These are phyloP conservation scores for Ptilorrhoa leucosticta DNA, from an alignment of 2,113 vertebrate species.

Conservation along the genomic window DNA sequence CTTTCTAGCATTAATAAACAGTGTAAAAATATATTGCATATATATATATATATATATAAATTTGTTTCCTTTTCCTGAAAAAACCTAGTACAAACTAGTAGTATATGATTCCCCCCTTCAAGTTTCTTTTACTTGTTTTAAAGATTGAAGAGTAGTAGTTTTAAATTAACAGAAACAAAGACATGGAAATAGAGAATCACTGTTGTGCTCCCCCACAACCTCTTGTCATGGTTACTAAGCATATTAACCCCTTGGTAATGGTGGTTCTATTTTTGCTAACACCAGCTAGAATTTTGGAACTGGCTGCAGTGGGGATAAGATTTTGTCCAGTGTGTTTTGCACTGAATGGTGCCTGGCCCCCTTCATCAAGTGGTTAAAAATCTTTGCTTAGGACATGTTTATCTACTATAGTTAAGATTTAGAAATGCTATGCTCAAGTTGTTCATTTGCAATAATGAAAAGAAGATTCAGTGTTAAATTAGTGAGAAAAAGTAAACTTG, in stretches of 20 bases:
- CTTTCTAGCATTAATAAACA: constrained; percentile 66
- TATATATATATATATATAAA: constrained; percentile 64
- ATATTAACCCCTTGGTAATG: neutral
- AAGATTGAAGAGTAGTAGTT: constrained; percentile 52
- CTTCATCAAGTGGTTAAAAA: constrained; percentile 5
- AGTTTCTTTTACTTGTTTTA: constrained; percentile 66
- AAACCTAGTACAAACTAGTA: constrained; percentile 71
- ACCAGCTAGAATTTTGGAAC: constrained; percentile 9
- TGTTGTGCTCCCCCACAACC: neutral
- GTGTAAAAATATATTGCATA: constrained; percentile 78
- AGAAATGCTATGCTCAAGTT: neutral
- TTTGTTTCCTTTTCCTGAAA: constrained; percentile 73
- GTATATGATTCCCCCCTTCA: constrained; percentile 67
- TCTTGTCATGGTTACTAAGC: neutral
- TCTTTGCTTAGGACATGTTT: neutral
- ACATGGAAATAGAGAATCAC: constrained; percentile 13
- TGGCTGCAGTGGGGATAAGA: neutral
- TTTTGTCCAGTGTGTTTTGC: neutral
- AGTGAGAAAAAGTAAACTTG: constrained; percentile 36
- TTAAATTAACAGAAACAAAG: constrained; percentile 57
- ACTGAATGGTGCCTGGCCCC: neutral
- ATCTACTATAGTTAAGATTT: neutral
- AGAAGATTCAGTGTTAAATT: constrained; percentile 24
- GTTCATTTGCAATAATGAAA: neutral
- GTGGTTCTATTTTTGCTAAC: neutral